Evolutionary conservation across 1,140 invertebrate species (phyloP).

Genomic region (Contarinia nasturtii): DNA sequence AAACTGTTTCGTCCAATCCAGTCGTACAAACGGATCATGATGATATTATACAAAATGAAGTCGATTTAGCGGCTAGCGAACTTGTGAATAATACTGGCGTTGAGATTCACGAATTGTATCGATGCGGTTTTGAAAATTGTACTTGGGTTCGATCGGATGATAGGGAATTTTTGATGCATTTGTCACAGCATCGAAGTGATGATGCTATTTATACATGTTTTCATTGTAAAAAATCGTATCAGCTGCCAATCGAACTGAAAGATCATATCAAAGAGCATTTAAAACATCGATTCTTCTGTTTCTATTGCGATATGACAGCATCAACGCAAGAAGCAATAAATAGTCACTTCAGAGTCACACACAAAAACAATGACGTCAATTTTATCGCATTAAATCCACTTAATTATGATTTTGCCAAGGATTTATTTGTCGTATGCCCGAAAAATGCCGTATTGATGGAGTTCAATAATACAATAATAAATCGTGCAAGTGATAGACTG

Average conservation of each 20-base stretch:
- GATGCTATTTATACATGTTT: not conserved
- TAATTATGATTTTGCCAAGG: conserved; percentile 27
- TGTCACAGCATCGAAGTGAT: not conserved
- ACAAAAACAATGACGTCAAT: conserved; percentile 25
- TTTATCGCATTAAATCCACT: conserved; percentile 28
- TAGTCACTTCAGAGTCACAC: conserved; percentile 26
- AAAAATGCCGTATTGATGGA: conserved; percentile 11
- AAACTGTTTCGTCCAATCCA: no score
- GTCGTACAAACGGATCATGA: no score
- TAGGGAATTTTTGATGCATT: not conserved
- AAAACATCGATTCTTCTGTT: conserved; percentile 23
- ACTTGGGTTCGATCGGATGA: not conserved
- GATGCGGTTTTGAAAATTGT: conserved; percentile 27
- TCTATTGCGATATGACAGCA: conserved; percentile 6
- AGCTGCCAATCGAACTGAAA: not conserved
- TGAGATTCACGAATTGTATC: conserved; percentile 24
- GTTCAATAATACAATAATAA: conserved; percentile 7
- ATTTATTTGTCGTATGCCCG: conserved; percentile 31
- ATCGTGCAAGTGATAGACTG: conserved; percentile 4
- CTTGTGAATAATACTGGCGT: conserved; percentile 20
- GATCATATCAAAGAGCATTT: conserved; percentile 18
- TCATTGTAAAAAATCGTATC: not conserved
- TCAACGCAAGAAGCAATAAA: not conserved
- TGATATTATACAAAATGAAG: not conserved
- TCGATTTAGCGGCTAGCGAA: not conserved